Conservation (phyloP, 92 coral and sea anemone genomes). For the Zoanthus gigantus region DNA sequence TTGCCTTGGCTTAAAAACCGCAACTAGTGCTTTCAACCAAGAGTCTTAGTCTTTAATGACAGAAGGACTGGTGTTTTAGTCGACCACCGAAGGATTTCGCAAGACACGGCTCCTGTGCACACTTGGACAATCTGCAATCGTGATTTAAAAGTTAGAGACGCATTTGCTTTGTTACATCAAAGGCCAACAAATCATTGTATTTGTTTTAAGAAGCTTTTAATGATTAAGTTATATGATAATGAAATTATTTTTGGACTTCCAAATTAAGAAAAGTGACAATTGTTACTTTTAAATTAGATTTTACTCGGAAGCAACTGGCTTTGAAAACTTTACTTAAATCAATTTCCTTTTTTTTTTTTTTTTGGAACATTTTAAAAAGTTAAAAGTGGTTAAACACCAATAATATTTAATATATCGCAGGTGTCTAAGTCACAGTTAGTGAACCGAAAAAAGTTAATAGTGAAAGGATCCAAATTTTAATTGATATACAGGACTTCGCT, state of each 20-base stretch:
- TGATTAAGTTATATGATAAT: constrained; percentile 42
- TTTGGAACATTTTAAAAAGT: background rate
- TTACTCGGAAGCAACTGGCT: background rate
- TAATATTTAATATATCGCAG: background rate
- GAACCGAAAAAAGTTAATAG: background rate
- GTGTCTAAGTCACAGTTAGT: background rate
- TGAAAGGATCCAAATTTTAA: background rate
- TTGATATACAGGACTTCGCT: background rate
- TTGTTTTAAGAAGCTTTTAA: constrained; percentile 34
- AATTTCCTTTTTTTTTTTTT: background rate
- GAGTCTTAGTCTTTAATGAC: too few relatives aligned
- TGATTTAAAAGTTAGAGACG: background rate
- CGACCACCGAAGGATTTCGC: background rate
- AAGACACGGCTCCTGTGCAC: background rate
- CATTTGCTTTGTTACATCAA: constrained; percentile 15
- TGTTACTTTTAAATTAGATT: constrained; percentile 13
- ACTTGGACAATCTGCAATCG: constrained; percentile 24
- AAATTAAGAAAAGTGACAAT: background rate
- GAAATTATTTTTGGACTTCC: constrained; percentile 3
- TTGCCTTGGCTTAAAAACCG: background rate
- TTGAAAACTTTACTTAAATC: background rate
- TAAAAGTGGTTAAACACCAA: background rate
- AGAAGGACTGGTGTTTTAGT: background rate
- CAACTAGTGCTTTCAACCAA: background rate
- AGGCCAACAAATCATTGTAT: background rate